These are phyloP conservation scores for Mamestra brassicae DNA, from an alignment of 2,888 invertebrate genomes.

Conservation along the genomic window DNA sequence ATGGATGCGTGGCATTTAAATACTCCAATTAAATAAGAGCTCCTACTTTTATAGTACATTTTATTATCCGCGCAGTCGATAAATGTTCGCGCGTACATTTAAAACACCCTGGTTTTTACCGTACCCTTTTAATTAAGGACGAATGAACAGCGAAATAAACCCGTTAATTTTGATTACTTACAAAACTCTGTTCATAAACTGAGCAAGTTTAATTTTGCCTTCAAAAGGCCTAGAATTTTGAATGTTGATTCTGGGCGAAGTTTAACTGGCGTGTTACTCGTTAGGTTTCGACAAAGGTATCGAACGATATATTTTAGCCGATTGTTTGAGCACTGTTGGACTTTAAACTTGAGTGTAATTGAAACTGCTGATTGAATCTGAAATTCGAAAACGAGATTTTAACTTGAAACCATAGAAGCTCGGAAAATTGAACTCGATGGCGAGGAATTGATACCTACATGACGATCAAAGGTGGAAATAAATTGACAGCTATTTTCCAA, in stretches of 20 bases:
- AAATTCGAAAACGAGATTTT: slow-evolving; percentile 24
- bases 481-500: slow-evolving; percentile 3
- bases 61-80: slow-evolving; percentile 45
- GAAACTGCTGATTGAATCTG: slow-evolving; percentile 30
- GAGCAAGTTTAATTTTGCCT: slow-evolving; percentile 60
- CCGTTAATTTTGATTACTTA: slow-evolving; percentile 69
- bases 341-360: slow-evolving; percentile 8
- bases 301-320: slow-evolving; percentile 27
- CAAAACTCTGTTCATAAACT: slow-evolving; percentile 65
- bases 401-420: slow-evolving; percentile 12
- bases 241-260: slow-evolving; percentile 49
- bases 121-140: slow-evolving; percentile 59
- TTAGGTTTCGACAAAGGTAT: slow-evolving; percentile 35
- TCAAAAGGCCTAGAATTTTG: slow-evolving; percentile 55
- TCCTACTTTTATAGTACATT: slow-evolving; percentile 30
- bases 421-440: neutral
- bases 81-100: slow-evolving; percentile 50
- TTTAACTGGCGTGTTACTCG: slow-evolving; percentile 39
- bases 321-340: slow-evolving; percentile 15
- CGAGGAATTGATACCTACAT: slow-evolving; percentile 9
- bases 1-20: slow-evolving; percentile 30
- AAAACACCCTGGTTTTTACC: slow-evolving; percentile 40
- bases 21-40: slow-evolving; percentile 35
- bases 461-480: neutral
- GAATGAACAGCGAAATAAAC: slow-evolving; percentile 68